A percentile compares a stretch with the other conserved stretches of the same genome.
Evolutionary conservation across 2,797 vertebrate species (phyloP).

Genomic region (Falco novaeseelandiae): DNA sequence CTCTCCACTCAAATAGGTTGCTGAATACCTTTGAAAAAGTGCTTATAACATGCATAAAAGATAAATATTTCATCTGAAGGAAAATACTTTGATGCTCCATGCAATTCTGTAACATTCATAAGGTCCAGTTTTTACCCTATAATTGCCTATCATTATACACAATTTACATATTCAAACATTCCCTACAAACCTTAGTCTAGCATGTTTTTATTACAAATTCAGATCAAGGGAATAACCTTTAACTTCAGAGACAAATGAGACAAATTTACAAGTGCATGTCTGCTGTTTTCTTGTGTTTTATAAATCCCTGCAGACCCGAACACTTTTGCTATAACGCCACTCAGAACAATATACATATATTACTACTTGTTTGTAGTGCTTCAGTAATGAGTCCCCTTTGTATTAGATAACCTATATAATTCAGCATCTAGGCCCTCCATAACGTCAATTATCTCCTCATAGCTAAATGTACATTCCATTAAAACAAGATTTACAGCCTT

Average conservation of each 20-base stretch:
- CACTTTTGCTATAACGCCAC: constrained; percentile 82
- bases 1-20: constrained; percentile 59
- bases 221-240: constrained; percentile 91
- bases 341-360: constrained; percentile 85
- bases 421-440: constrained; percentile 76
- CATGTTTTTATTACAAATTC: constrained; percentile 87
- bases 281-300: constrained; percentile 85
- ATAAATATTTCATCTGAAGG: constrained; percentile 69
- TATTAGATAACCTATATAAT: constrained; percentile 82
- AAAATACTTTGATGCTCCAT: constrained; percentile 64
- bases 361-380: constrained; percentile 84
- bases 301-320: constrained; percentile 81
- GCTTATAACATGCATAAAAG: constrained; percentile 51
- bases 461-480: constrained; percentile 84
- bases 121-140: constrained; percentile 79
- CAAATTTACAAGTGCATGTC: constrained; percentile 86
- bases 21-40: constrained; percentile 56
- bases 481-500: constrained; percentile 79
- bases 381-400: constrained; percentile 86
- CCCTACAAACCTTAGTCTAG: constrained; percentile 79
- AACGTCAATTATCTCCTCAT: constrained; percentile 85
- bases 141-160: constrained; percentile 83
- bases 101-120: constrained; percentile 60
- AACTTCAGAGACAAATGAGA: constrained; percentile 89
- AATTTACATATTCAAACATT: constrained; percentile 86